Evolutionary conservation across 1,140 invertebrate species (phyloP), one percentile per base, ranked within the genome.

Genomic region (Gonioctena quinquepunctata): DNA sequence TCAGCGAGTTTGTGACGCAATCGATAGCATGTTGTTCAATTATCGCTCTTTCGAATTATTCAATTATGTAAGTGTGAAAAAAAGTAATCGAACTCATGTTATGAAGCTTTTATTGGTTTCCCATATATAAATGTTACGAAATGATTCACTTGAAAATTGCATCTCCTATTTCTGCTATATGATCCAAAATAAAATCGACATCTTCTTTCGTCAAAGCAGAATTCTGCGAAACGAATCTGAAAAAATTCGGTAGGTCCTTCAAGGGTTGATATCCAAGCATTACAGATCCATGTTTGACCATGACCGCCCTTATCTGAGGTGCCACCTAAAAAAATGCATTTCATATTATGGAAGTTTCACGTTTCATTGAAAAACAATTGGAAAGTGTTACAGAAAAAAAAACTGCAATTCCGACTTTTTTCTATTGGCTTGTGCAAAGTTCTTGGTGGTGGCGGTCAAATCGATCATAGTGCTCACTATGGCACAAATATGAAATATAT

Each of bases 251-350:
- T 67, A 87, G 78, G 11, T 84, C 79, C 75, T 85, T 85, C 16
- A 91, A 74, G 0, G 91, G 91, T 79, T 93, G 90, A 79, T 93
- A 93, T 13, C 84, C 85, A 19, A 94, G 86, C 89, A 94, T 91
- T 33, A 92, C 82, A 2, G 84, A 87, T 18, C 91, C 92, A 23
- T 88, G 82, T 69, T 88, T 83, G 64, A 91, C 88, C 89, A 94
- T 90, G 61, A 83, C 80, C 50, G 88, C 88, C 78, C 93, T 93
- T 21, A 94, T 86, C 68, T 85, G 84, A 4, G 90, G 90, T 0
- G 91, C 91, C 21, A 94, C 87, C 89, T 93, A 64, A 50, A 72
- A 73, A 71, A 88, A n/a, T n/a, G 80, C n/a, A n/a, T n/a, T n/a
- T n/a, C n/a, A n/a, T n/a, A n/a, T n/a, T n/a, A n/a, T n/a, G n/a